phyloP scores from a whole-genome alignment of 1,140 invertebrate species.

The Hestina assimilis region DNA sequence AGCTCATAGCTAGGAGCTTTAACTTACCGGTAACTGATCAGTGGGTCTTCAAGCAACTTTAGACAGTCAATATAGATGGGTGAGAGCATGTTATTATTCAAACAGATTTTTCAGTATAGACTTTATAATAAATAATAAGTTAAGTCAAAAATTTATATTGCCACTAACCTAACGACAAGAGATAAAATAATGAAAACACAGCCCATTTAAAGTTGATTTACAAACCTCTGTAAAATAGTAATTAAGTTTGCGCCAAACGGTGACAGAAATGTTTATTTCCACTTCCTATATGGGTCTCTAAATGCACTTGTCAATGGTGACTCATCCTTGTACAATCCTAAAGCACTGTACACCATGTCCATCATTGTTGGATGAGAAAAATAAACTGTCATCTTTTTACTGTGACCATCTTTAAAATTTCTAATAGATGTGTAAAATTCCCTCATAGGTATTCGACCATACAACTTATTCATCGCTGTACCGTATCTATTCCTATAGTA shows the following conservation, averaged over 20 bases:
- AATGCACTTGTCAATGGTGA: constrained; percentile 33
- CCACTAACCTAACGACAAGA: too few species aligned
- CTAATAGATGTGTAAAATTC: constrained; percentile 83
- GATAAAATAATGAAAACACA: too few species aligned
- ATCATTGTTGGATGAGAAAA: constrained; percentile 47
- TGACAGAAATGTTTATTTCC: constrained; percentile 47
- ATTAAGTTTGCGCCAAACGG: constrained; percentile 51
- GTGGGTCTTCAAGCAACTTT: too few species aligned
- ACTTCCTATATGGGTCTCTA: constrained; percentile 50
- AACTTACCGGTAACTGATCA: too few species aligned
- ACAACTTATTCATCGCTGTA: constrained; percentile 75
- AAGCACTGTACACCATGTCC: constrained; percentile 50
- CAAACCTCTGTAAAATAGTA: constrained; percentile 54
- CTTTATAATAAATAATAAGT: too few species aligned
- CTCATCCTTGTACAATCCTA: constrained; percentile 54
- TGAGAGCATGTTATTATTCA: too few species aligned
- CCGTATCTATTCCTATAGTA: constrained; percentile 76
- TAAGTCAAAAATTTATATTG: too few species aligned
- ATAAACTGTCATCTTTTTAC: constrained; percentile 50
- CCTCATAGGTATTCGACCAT: constrained; percentile 85
- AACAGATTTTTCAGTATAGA: too few species aligned
- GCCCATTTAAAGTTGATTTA: too few species aligned
- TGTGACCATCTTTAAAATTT: constrained; percentile 69
- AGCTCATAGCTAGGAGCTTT: too few species aligned
- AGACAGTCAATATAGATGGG: too few species aligned